Evolutionary conservation across 92 coral and sea anemone genomes (phyloP), one percentile per base, ranked within the genome.

Genomic region (Pocillopora meandrina): DNA sequence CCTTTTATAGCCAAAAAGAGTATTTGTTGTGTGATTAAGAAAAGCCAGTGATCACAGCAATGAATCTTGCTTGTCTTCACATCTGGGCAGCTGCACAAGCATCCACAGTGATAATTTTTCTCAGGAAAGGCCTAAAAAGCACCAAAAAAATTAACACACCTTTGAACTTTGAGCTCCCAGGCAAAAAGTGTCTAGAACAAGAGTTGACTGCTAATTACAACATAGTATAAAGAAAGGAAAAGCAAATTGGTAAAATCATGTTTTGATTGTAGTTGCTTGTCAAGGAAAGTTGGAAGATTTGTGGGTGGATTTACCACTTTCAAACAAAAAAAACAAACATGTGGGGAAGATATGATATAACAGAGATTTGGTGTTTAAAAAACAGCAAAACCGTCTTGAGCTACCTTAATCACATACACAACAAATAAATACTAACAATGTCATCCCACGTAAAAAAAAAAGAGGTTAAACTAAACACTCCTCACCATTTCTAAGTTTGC

Each of bases 401-500:
- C 52, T 42, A 42, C 52, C 52, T 42, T 42, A 7, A 42, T 42
- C 52, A 42, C 4, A 42, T 42, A 42, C 4, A 42, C 52, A 42
- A 42, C 52, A 42, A 42, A 42, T 42, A 3, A 3, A 42, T 42
- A 42, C 52, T 42, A 42, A 42, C 52, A 42, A 42, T 42, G 52
- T 42, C 52, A 42, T 42, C 52, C 68, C 68, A 63, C 1, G 12
- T 21, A 10, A 3, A 63, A 3, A 63, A 63, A 10, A 63, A 63
- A 2, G 9, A 21, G 8, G 52, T 42, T 42, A 76, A 31, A 16
- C 36, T 9, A 16, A 74, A 79, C n/a, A 11, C 42, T 79, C 78
- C 96, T 76, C 87, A 97, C 99, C 99, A 93, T 97, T 80, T 33
- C 90, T 89, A 31, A 92, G 84, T 77, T 97, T 97, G 84, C 99